A percentile compares a stretch with the other conserved stretches of the same genome.
Evolutionary conservation across 2,797 vertebrate genomes (phyloP).

Genomic region (Phoeniculus purpureus): DNA sequence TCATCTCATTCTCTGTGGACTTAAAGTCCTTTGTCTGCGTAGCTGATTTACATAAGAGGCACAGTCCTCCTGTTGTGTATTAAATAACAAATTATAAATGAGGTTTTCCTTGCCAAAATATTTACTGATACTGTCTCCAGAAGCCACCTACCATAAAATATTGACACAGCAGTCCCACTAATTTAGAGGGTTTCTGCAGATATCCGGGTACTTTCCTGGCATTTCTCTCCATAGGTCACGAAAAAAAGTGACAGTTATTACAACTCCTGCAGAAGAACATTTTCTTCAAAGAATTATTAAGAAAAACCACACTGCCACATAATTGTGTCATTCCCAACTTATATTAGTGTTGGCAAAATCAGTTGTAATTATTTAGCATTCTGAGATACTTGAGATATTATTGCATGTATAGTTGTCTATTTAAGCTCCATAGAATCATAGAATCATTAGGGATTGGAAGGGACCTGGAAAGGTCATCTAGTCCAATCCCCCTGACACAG

Average conservation of each 20-base stretch:
- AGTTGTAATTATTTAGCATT: neutral
- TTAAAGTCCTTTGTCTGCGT: slow-evolving; percentile 21
- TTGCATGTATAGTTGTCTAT: neutral
- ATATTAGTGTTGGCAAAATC: accelerated
- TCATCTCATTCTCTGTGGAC: slow-evolving; percentile 20
- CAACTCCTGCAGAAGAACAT: neutral
- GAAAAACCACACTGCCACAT: neutral
- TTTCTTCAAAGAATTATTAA: neutral
- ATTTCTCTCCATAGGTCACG: neutral
- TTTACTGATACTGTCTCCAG: neutral
- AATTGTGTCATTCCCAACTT: neutral
- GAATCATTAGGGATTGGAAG: no score
- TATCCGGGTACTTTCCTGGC: neutral
- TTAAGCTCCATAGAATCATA: neutral
- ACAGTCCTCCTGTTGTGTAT: neutral
- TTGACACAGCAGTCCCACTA: neutral
- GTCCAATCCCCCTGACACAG: no score
- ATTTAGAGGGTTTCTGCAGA: neutral
- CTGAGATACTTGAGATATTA: neutral
- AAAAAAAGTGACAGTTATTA: neutral
- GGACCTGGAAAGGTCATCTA: no score
- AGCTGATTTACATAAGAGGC: slow-evolving; percentile 47
- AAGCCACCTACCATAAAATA: neutral
- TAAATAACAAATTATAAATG: slow-evolving; percentile 37
- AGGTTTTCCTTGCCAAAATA: neutral